phyloP scores from a whole-genome alignment of 2,888 invertebrate species.

The Cantharis rufa region DNA sequence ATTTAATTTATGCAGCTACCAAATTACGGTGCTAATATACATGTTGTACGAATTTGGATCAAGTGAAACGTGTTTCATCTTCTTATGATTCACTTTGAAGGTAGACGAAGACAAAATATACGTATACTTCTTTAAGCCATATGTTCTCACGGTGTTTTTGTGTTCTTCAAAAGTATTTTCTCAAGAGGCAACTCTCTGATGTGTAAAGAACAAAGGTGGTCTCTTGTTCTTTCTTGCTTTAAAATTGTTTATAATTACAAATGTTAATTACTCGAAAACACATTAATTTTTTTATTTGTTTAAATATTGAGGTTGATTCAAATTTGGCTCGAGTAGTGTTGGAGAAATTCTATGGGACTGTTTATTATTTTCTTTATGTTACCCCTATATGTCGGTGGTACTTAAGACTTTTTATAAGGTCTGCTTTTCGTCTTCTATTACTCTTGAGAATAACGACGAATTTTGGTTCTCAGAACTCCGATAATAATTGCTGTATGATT shows the following conservation, averaged over 20 bases:
- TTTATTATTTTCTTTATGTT: conserved; percentile 15
- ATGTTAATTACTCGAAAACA: not conserved
- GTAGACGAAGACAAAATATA: conserved; percentile 11
- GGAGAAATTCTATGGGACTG: not conserved
- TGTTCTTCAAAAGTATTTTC: conserved; percentile 20
- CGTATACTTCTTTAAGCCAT: conserved; percentile 22
- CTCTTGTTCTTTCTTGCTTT: not conserved
- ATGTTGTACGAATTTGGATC: conserved; percentile 5
- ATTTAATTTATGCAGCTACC: conserved; percentile 1
- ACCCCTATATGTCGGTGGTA: conserved; percentile 17
- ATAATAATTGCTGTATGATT: not conserved
- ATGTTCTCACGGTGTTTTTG: conserved; percentile 30
- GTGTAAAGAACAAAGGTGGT: conserved; percentile 8
- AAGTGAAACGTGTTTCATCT: not conserved
- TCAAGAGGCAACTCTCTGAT: conserved; percentile 22
- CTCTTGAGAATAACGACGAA: conserved; percentile 28
- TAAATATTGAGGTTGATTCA: not conserved
- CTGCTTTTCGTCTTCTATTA: conserved; percentile 31
- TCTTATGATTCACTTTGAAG: not conserved
- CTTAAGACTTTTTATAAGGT: conserved; percentile 28
- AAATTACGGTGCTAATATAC: conserved; percentile 21
- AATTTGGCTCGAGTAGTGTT: not conserved
- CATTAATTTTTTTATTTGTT: not conserved
- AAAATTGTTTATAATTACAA: not conserved
- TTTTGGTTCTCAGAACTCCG: conserved; percentile 17